A percentile compares a stretch with the other conserved stretches of the same genome.
Evolutionary conservation across 2,888 invertebrate species (phyloP).

Genomic region (Andrena marginata): DNA sequence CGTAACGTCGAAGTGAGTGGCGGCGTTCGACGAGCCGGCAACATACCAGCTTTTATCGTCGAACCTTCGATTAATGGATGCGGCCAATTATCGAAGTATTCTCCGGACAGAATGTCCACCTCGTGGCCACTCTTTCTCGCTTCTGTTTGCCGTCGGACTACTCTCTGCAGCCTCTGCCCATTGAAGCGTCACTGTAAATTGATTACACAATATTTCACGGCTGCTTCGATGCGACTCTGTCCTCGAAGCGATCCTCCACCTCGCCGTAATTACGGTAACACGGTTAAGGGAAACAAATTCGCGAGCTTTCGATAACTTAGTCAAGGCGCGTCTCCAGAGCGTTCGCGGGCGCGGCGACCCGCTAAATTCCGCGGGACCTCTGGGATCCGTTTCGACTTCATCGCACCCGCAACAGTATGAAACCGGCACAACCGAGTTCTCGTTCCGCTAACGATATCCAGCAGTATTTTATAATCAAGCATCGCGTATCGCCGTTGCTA

Average conservation of each 20-base stretch:
- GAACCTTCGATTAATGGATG: slow-evolving; percentile 57
- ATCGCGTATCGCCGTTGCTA: neutral
- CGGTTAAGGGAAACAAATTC: slow-evolving; percentile 10
- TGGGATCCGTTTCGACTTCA: slow-evolving; percentile 17
- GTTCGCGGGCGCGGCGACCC: neutral
- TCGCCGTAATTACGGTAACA: slow-evolving; percentile 20
- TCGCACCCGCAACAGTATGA: neutral
- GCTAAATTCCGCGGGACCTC: neutral
- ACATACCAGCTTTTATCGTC: slow-evolving; percentile 38
- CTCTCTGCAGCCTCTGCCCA: neutral
- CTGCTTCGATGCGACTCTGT: neutral
- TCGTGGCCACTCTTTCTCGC: neutral
- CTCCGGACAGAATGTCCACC: neutral
- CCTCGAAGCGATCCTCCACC: neutral
- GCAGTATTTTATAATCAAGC: slow-evolving; percentile 26
- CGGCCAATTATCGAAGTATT: slow-evolving; percentile 51
- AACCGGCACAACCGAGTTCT: neutral
- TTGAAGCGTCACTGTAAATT: neutral
- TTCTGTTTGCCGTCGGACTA: neutral
- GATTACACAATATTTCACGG: slow-evolving; percentile 31
- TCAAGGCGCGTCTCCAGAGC: neutral
- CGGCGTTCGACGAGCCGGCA: slow-evolving; percentile 8
- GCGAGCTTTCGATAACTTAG: slow-evolving; percentile 26
- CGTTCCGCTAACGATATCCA: neutral
- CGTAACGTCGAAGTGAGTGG: neutral